Base-by-base conservation (phyloP, 2,888 invertebrate species). In the Synanthedon formicaeformis region DNA sequence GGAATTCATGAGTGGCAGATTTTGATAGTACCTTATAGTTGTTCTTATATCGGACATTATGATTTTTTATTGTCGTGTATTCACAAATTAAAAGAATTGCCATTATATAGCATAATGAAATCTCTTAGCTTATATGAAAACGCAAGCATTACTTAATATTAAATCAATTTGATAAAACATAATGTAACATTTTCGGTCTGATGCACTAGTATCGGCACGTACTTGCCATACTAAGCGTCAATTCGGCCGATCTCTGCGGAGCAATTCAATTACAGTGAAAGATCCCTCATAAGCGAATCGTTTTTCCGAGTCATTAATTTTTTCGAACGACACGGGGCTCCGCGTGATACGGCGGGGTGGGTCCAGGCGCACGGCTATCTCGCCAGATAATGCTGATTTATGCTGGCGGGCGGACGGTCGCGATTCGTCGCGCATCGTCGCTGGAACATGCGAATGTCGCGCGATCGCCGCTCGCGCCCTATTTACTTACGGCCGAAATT, bases 221-320 rank as follows among this genome's bases (percentile, higher is more conserved):
- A 63, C 66, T 69, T 68, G 73, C 69, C 71, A 71, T 71, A 73
- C 71, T 67, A 72, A 65, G 66, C 69, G 73, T 81, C 81, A 75
- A 79, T 78, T 75, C 77, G 65, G 71, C 69, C 69, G 71, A 81
- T 82, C 84, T 85, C 84, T 76, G 76, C 65, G 81, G 85, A 68
- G 77, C 85, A 86, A 87, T 87, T 86, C 87, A 87, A 87, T 87
- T 87, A 87, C 84, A 86, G 78, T 79, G 83, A 84, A 83, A 84
- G 84, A 87, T 87, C 87, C 85, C 86, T 87, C 87, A 87, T 87
- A 87, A 87, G 86, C 85, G 87, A 85, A 86, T 86, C 87, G 86
- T 86, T 87, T 87, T 87, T 87, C 87, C 87, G 83, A 76, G 85
- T 84, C 87, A 87, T 87, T 86, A 87, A 87, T 85, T 87, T 87